These are phyloP conservation scores for Microcebus murinus DNA, from an alignment of 2,113 vertebrate species.

Conservation along the genomic window DNA sequence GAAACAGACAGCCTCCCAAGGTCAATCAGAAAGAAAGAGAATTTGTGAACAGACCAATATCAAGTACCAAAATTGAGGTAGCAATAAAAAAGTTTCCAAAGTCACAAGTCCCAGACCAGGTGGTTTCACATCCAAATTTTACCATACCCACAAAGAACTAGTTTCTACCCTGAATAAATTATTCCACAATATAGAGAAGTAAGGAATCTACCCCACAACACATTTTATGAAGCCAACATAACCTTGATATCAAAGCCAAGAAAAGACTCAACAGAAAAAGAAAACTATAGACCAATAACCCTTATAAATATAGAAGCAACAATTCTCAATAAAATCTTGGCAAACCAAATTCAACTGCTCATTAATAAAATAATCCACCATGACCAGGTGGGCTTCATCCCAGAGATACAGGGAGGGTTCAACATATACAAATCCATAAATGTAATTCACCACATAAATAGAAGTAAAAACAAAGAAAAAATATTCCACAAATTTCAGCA, in stretches of 20 bases:
- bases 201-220: background rate
- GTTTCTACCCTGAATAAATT: background rate
- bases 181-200: background rate
- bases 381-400: background rate
- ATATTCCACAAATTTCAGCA: background rate
- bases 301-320: background rate
- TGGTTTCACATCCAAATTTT: background rate
- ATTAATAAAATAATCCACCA: background rate
- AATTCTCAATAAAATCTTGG: background rate
- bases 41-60: too few species aligned
- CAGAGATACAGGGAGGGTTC: background rate
- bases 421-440: background rate
- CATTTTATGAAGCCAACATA: background rate
- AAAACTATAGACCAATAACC: background rate
- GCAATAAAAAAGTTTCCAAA: too few species aligned
- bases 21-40: too few species aligned
- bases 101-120: too few species aligned
- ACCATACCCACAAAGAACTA: background rate
- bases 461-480: background rate
- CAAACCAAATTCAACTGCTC: background rate
- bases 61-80: too few species aligned
- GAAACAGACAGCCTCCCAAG: too few species aligned
- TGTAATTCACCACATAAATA: background rate
- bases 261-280: background rate
- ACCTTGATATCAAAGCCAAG: background rate